A percentile compares a stretch with the other conserved stretches of the same genome.
Conservation (phyloP, 1,140 invertebrate genomes). For the Stratiolaelaps scimitus region DNA sequence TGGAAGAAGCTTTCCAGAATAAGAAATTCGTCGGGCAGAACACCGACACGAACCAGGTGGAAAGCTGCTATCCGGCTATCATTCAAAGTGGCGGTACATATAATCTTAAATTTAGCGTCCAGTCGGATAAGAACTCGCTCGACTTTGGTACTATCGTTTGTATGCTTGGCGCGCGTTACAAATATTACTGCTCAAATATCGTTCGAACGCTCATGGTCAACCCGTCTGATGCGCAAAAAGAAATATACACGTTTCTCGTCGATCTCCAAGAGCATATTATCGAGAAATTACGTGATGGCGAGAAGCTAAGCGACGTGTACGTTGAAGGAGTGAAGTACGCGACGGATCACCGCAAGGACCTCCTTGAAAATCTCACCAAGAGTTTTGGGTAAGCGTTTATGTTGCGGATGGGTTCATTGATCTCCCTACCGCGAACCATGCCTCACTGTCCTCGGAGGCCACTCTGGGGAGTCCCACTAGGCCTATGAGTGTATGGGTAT, state of each 20-base stretch:
- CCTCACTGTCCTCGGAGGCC: too few relatives aligned
- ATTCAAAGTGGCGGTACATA: constrained; percentile 97
- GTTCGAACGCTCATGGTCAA: constrained; percentile 93
- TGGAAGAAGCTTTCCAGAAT: constrained; percentile 73
- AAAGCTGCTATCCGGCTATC: constrained; percentile 96
- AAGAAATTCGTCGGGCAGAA: constrained; percentile 80
- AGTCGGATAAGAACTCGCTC: constrained; percentile 77
- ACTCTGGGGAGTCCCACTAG: constrained; percentile 27
- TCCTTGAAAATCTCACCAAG: constrained; percentile 85
- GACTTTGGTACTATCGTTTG: constrained; percentile 95
- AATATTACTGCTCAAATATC: constrained; percentile 96
- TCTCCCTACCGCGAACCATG: not conserved
- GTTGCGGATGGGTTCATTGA: not conserved
- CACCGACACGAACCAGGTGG: constrained; percentile 71
- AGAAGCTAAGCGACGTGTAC: constrained; percentile 76
- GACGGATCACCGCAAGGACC: constrained; percentile 69
- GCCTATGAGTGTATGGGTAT: too few relatives aligned
- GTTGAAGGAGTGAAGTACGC: constrained; percentile 65
- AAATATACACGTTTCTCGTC: constrained; percentile 84
- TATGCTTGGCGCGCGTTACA: constrained; percentile 83
- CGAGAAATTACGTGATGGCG: constrained; percentile 65
- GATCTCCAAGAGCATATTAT: constrained; percentile 82
- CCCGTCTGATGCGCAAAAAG: constrained; percentile 60
- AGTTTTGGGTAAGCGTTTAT: constrained; percentile 58
- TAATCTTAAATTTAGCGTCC: constrained; percentile 83